A percentile compares a stretch with the other conserved stretches of the same genome.
Evolutionary conservation across 2,888 invertebrate genomes (phyloP).

Genomic region (Tenthredo livida): DNA sequence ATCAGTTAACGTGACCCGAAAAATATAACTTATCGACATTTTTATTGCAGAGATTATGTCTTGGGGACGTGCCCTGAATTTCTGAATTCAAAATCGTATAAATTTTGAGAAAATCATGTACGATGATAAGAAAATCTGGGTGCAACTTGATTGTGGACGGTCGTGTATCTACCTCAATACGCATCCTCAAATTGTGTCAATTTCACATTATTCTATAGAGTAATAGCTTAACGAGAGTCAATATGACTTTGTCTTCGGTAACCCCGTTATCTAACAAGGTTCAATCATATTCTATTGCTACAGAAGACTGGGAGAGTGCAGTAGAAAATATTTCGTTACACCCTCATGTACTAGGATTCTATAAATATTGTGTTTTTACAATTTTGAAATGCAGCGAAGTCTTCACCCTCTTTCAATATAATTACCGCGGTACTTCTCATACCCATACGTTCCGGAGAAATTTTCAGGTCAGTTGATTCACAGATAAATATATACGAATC

Average conservation of each 20-base stretch:
- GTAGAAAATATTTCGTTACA: background rate
- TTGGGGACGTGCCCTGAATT: too few relatives aligned
- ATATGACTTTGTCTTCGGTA: slow-evolving; percentile 43
- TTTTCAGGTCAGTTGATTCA: background rate
- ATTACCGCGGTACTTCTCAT: background rate
- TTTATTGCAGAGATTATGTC: too few relatives aligned
- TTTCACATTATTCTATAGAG: slow-evolving; percentile 37
- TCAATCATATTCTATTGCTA: slow-evolving; percentile 40
- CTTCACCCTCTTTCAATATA: background rate
- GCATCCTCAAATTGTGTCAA: slow-evolving; percentile 34
- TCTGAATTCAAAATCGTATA: too few relatives aligned
- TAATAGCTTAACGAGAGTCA: slow-evolving; percentile 47
- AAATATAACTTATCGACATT: too few relatives aligned
- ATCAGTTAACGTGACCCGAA: too few relatives aligned
- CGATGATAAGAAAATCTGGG: background rate
- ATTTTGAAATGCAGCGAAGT: background rate
- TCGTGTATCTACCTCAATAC: background rate
- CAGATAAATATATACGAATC: background rate
- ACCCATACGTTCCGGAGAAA: too few relatives aligned
- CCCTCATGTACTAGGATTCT: background rate
- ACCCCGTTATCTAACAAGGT: slow-evolving; percentile 43
- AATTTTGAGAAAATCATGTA: too few relatives aligned
- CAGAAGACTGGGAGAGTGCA: slow-evolving; percentile 10
- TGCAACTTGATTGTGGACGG: background rate
- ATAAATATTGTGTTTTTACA: background rate